Base-by-base conservation (phyloP, 2,888 invertebrate species). In the Clitarchus hookeri region DNA sequence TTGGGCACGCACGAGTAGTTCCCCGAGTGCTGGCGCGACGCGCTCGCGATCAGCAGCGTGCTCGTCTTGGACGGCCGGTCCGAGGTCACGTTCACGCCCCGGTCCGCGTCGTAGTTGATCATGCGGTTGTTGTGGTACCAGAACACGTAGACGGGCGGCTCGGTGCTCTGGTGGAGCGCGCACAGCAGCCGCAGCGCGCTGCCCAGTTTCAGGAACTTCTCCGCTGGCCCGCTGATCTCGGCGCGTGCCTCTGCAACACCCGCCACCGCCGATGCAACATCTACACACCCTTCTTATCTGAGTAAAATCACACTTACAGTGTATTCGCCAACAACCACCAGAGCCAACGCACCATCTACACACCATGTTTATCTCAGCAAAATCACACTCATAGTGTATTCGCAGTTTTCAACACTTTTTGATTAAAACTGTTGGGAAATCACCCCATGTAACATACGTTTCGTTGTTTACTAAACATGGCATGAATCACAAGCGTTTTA, bases 1-100 rank as follows among this genome's bases (percentile, higher is more conserved):
- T 96, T 97, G 11, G 97, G 97, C 87, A 96, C 95, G 91, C 98
- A 98, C 77, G 97, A 96, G 91, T 97, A 98, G 92, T 97, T 97
- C 13, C 97, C 97, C 23, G 97, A 96, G 90, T 97, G 97, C 44
- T 87, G 87, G 53, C 86, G 86, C 86, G 94, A 94, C 26, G 95
- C 94, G 0, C 92, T 92, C 0, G 92, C 92, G 89, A 95, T 94
- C 84, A 86, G 86, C 80, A 96, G 89, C 88, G 88, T 89, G 53
- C 90, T 90, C 53, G 90, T 90, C 87, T 90, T 89, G 86, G 87
- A 84, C 54, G 86, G 87, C 26, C 88, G 87, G 83, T 92, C 92
- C 54, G 92, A 92, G 87, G 92, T 92, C 44, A 94, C 93, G 87
- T 91, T 91, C 12, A 94, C 93, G 0, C 93, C 93, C 3, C 92